These are phyloP conservation scores for Microtus richardsoni DNA, from an alignment of 2,113 vertebrate genomes.

Conservation along the genomic window DNA sequence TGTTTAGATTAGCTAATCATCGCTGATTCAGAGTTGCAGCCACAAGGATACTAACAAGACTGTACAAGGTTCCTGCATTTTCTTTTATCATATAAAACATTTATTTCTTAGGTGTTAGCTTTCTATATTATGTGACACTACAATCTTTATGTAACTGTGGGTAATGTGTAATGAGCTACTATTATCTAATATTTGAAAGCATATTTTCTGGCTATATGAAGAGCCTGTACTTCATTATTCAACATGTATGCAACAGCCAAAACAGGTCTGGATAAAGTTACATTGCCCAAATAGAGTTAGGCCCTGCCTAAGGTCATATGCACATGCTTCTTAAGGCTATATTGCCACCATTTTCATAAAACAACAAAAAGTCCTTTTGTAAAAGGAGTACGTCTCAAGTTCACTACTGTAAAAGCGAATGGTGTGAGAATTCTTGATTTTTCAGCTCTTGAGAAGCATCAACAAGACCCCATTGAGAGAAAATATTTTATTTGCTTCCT, in stretches of 20 bases:
- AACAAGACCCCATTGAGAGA: neutral
- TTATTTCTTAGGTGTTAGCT: constrained; percentile 49
- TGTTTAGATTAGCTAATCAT: too few relatives aligned
- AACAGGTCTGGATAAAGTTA: neutral
- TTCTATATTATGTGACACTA: neutral
- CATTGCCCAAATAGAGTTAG: neutral
- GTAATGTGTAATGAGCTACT: constrained; percentile 34
- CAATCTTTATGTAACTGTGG: constrained; percentile 9
- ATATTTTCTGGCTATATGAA: constrained; percentile 61
- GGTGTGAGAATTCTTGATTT: neutral
- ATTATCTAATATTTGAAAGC: constrained; percentile 24
- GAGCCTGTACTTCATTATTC: constrained; percentile 3
- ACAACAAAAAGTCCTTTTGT: neutral
- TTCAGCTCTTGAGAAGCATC: neutral
- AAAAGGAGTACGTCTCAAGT: neutral
- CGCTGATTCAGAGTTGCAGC: too few relatives aligned
- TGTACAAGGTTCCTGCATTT: neutral
- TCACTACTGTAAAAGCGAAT: neutral
- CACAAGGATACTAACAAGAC: neutral
- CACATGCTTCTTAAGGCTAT: too few relatives aligned
- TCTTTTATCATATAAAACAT: constrained; percentile 26
- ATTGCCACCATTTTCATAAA: neutral
- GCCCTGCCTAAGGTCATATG: neutral
- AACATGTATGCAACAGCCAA: neutral
- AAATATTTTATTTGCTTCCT: neutral